These are phyloP conservation scores for Cerastis rubricosa DNA, from an alignment of 2,888 invertebrate species.

Conservation along the genomic window DNA sequence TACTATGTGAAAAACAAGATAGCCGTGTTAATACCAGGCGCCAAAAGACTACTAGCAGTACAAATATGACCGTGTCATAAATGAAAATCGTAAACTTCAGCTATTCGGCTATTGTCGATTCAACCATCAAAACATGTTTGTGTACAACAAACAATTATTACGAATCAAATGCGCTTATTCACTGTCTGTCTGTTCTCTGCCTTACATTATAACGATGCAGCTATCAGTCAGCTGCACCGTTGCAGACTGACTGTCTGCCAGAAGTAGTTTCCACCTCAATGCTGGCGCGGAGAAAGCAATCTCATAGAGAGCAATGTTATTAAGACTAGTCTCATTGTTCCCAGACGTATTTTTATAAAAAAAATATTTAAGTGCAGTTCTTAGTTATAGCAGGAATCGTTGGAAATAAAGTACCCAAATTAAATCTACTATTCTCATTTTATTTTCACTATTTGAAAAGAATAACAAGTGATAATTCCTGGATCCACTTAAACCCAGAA, in stretches of 20 bases:
- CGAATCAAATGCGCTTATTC: slow-evolving; percentile 14
- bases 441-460: too few species aligned
- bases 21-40: neutral
- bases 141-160: neutral
- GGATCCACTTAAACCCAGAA: neutral
- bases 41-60: neutral
- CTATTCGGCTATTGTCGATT: neutral
- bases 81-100: neutral
- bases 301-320: slow-evolving; percentile 34
- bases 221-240: slow-evolving; percentile 42
- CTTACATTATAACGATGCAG: slow-evolving; percentile 4
- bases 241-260: slow-evolving; percentile 40
- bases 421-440: neutral
- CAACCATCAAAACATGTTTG: slow-evolving; percentile 1
- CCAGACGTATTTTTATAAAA: slow-evolving; percentile 5
- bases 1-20: neutral
- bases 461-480: too few species aligned
- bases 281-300: slow-evolving; percentile 41
- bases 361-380: neutral
- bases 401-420: neutral
- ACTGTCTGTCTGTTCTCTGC: slow-evolving; percentile 7
- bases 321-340: slow-evolving; percentile 10
- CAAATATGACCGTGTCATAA: neutral
- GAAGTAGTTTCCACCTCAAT: slow-evolving; percentile 10
- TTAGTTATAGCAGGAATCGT: slow-evolving; percentile 5